Evolutionary conservation across 2,113 vertebrate genomes (phyloP).

Genomic region (Crotophaga sulcirostris): DNA sequence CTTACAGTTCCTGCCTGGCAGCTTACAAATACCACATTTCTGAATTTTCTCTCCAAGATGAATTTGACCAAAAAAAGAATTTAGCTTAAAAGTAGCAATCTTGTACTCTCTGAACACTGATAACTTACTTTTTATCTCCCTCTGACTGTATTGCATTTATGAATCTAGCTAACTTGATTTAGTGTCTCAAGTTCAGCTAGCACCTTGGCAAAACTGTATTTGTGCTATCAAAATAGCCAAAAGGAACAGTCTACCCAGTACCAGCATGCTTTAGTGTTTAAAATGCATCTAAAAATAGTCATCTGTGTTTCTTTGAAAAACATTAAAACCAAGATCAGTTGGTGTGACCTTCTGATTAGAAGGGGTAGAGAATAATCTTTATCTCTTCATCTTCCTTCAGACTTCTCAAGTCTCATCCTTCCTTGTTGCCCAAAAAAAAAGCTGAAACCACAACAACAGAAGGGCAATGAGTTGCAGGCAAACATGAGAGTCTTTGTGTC

Average conservation of each 20-base stretch:
- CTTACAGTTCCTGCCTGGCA: not conserved
- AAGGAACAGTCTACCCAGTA: not conserved
- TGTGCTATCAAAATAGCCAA: not conserved
- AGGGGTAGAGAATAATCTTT: not conserved
- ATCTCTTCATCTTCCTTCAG: not conserved
- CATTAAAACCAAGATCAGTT: not conserved
- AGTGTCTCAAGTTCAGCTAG: not conserved
- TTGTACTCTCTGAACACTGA: not conserved
- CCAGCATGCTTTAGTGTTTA: too few species aligned
- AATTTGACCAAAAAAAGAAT: not conserved
- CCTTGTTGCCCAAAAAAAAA: not conserved
- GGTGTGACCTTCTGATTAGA: not conserved
- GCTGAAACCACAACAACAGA: not conserved
- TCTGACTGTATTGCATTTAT: not conserved
- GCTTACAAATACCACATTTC: not conserved
- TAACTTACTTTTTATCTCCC: not conserved
- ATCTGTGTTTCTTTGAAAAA: not conserved
- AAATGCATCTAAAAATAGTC: not conserved
- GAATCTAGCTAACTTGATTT: not conserved
- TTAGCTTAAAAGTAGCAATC: not conserved
- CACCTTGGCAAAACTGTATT: not conserved
- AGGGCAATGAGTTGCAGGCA: not conserved
- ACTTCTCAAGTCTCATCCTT: not conserved
- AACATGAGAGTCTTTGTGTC: not conserved
- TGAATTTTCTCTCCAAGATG: not conserved